A percentile compares a stretch with the other conserved stretches of the same genome.
phyloP scores from a whole-genome alignment of 1,140 invertebrate genomes.

The Lethrus apterus region DNA sequence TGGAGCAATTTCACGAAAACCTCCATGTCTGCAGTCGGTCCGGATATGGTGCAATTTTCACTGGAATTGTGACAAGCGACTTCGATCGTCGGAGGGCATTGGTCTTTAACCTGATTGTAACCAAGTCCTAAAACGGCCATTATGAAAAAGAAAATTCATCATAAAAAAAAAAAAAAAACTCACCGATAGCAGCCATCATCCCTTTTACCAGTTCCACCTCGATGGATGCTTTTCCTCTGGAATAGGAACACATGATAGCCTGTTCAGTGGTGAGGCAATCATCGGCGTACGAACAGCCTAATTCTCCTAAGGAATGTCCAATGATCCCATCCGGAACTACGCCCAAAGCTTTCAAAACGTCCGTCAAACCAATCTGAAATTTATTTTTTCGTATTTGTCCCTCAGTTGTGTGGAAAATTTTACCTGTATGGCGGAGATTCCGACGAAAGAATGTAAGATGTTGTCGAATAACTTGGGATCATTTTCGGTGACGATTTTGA shows the following conservation, averaged over 20 bases:
- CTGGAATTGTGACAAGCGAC: conserved; percentile 81
- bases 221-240: conserved; percentile 73
- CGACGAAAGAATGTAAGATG: conserved; percentile 81
- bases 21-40: conserved; percentile 63
- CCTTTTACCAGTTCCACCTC: conserved; percentile 69
- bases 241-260: conserved; percentile 77
- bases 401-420: background rate
- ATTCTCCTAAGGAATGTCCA: conserved; percentile 81
- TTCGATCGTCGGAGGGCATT: conserved; percentile 61
- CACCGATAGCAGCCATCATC: conserved; percentile 77
- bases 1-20: conserved; percentile 63
- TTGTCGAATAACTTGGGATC: conserved; percentile 72
- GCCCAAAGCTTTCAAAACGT: conserved; percentile 62
- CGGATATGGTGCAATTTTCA: conserved; percentile 81
- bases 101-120: conserved; percentile 44
- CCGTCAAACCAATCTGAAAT: conserved; percentile 71
- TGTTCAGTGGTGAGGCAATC: conserved; percentile 76
- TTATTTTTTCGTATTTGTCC: background rate
- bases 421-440: conserved; percentile 84
- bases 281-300: conserved; percentile 87
- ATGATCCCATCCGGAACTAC: conserved; percentile 77
- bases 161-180: conserved; percentile 14
- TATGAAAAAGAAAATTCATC: conserved; percentile 13
- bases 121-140: conserved; percentile 35
- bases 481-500: conserved; percentile 66